Conservation (phyloP, 2,888 invertebrate species). For the Dexiosoma caninum region DNA sequence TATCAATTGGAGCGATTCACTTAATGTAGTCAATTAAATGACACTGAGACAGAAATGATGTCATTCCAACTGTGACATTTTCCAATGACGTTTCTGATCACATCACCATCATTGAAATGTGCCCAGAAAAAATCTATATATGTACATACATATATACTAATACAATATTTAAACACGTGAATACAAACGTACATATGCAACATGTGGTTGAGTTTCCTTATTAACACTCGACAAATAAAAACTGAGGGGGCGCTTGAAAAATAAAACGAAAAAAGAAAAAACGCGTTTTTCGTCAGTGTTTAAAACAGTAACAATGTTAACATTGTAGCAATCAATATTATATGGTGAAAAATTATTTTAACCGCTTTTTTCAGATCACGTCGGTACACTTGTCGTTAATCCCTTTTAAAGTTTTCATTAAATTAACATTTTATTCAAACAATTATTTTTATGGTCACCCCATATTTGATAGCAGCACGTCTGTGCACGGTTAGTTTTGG, state of each 20-base stretch:
- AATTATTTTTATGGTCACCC: slow-evolving; percentile 48
- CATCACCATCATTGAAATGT: slow-evolving; percentile 2
- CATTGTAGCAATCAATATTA: not conserved
- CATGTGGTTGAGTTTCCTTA: slow-evolving; percentile 41
- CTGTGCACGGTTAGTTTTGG: not conserved
- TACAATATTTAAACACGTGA: no score
- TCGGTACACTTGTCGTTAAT: not conserved
- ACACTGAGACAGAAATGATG: slow-evolving; percentile 23
- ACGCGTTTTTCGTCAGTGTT: not conserved
- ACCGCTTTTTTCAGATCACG: not conserved
- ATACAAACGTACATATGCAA: not conserved
- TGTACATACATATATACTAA: not conserved
- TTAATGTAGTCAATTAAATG: not conserved
- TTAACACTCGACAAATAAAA: not conserved
- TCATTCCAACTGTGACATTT: slow-evolving; percentile 45
- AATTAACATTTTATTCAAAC: slow-evolving; percentile 44
- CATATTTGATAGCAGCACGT: slow-evolving; percentile 29
- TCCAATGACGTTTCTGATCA: slow-evolving; percentile 39
- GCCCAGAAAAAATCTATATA: not conserved
- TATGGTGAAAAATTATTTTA: not conserved
- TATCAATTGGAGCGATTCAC: not conserved
- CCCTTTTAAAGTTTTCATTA: slow-evolving; percentile 50
- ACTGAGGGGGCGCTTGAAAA: slow-evolving; percentile 26
- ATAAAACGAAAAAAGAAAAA: not conserved
- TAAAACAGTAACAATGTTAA: not conserved